Conservation (phyloP, 2,113 vertebrate genomes). For the Calypte anna region DNA sequence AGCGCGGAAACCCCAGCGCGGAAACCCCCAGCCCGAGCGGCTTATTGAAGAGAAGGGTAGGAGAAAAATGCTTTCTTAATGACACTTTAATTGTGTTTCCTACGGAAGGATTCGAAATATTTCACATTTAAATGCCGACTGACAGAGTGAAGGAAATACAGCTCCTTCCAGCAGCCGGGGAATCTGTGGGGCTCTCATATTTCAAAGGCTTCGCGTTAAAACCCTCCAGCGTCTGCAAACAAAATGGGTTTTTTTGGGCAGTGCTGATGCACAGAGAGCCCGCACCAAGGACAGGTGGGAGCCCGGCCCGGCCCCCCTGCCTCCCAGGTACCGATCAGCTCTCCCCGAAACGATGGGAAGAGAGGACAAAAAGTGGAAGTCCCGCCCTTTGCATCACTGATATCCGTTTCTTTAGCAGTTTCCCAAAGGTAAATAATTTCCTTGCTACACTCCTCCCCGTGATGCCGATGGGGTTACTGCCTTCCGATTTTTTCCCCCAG, state of each 20-base stretch:
- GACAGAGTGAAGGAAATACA: neutral
- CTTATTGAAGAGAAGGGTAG: neutral
- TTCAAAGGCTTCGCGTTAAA: neutral
- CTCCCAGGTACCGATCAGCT: neutral
- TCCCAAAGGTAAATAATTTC: neutral
- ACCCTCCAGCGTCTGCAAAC: neutral
- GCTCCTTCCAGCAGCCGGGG: neutral
- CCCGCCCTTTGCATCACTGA: neutral
- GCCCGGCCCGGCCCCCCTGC: too few relatives aligned
- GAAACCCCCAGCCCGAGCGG: neutral
- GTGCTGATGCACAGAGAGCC: neutral
- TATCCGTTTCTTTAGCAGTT: neutral
- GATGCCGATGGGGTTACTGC: rapidly evolving
- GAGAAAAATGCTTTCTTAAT: neutral
- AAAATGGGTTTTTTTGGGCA: neutral
- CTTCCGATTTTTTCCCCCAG: too few relatives aligned
- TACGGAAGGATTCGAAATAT: neutral
- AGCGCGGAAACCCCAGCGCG: neutral
- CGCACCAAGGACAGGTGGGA: neutral
- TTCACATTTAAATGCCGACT: neutral
- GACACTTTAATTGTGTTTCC: neutral
- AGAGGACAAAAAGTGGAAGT: too few relatives aligned
- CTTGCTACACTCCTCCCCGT: too few relatives aligned
- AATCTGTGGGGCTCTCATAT: neutral
- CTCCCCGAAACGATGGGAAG: neutral